Evolutionary conservation across 2,797 vertebrate species (phyloP).

Genomic region (Trachops cirrhosus): DNA sequence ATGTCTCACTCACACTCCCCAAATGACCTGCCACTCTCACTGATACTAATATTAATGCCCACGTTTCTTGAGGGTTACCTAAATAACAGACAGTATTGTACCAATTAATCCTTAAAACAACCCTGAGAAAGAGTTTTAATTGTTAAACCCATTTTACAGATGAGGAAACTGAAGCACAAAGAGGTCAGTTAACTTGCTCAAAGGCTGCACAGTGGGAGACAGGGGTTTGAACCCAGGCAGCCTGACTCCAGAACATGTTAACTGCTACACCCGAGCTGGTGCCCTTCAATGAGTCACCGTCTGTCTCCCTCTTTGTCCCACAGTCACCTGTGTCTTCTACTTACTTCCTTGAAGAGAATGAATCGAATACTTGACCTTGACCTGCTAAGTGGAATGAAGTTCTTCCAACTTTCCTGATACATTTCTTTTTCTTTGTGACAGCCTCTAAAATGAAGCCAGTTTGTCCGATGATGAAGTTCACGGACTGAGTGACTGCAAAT

Average conservation of each 20-base stretch:
- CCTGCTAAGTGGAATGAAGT: neutral
- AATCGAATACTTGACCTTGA: neutral
- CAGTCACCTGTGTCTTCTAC: neutral
- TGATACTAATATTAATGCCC: neutral
- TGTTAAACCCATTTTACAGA: neutral
- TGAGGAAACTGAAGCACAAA: neutral
- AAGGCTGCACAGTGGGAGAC: neutral
- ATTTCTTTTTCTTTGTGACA: neutral
- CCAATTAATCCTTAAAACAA: neutral
- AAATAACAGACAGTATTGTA: neutral
- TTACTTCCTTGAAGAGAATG: neutral
- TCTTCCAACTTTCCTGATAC: neutral
- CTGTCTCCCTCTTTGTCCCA: neutral
- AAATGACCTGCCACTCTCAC: neutral
- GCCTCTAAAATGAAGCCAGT: neutral
- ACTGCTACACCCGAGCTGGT: neutral
- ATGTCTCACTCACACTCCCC: neutral
- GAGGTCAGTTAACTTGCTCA: neutral
- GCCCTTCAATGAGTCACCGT: fast-evolving
- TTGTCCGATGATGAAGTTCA: neutral
- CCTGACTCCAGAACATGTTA: neutral
- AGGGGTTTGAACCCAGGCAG: neutral
- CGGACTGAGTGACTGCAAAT: neutral
- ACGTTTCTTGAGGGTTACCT: neutral
- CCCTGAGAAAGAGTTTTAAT: neutral